A percentile compares a stretch with the other conserved stretches of the same genome.
phyloP scores from a whole-genome alignment of 1,140 invertebrate genomes.

The Bombus fervidus region DNA sequence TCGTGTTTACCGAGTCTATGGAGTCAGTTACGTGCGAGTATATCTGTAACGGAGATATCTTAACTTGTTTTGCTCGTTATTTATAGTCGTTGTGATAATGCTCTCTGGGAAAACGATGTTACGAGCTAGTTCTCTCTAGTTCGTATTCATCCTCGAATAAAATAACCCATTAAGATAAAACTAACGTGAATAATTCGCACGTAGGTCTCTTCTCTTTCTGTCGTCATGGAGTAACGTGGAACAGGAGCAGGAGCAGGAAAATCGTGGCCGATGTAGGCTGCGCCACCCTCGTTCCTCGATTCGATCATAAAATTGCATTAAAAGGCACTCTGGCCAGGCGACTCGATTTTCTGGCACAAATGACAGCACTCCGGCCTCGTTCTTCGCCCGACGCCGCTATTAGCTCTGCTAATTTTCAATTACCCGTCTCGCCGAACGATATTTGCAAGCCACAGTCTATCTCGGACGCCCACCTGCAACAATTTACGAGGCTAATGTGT shows the following conservation, averaged over 20 bases:
- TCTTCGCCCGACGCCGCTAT: conserved; percentile 74
- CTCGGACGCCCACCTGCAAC: conserved; percentile 54
- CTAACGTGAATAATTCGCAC: background rate
- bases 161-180: background rate
- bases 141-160: background rate
- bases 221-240: no score
- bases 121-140: background rate
- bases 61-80: conserved; percentile 3
- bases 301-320: conserved; percentile 75
- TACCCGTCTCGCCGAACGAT: conserved; percentile 74
- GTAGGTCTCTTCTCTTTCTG: no score
- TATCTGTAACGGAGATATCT: conserved; percentile 12
- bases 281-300: conserved; percentile 59
- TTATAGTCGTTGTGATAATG: background rate
- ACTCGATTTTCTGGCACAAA: conserved; percentile 77
- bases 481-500: conserved; percentile 52
- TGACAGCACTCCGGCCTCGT: conserved; percentile 70
- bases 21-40: background rate
- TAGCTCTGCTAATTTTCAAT: conserved; percentile 79
- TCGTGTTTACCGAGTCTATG: background rate
- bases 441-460: conserved; percentile 74
- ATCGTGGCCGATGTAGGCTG: conserved; percentile 69
- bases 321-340: conserved; percentile 75
- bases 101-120: background rate
- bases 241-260: conserved; percentile 59